These are phyloP conservation scores for Cotesia chilonis DNA, from an alignment of 1,140 invertebrate genomes.

Conservation along the genomic window DNA sequence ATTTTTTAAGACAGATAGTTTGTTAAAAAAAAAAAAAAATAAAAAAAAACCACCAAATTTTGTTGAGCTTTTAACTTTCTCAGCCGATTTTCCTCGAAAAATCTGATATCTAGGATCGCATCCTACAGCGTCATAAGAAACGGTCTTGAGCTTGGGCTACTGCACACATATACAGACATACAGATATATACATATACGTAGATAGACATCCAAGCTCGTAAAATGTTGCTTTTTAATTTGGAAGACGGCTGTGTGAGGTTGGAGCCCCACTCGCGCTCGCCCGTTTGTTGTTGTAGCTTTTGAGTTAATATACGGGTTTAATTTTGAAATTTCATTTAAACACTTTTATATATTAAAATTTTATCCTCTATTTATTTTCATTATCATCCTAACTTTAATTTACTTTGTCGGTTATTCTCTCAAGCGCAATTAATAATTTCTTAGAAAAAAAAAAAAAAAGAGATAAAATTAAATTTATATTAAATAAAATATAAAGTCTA, in stretches of 20 bases:
- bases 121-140: background rate
- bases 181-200: too few relatives aligned
- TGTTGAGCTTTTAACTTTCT: too few relatives aligned
- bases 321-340: conserved; percentile 63
- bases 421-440: too few relatives aligned
- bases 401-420: background rate
- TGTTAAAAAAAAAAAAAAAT: too few relatives aligned
- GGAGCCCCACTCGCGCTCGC: conserved; percentile 1
- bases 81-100: background rate
- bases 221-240: conserved; percentile 66
- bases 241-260: conserved; percentile 41
- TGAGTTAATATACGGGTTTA: conserved; percentile 64
- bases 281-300: conserved; percentile 1
- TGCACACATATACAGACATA: background rate
- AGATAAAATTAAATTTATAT: too few relatives aligned
- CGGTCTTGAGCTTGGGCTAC: background rate
- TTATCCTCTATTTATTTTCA: conserved; percentile 9
- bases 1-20: too few relatives aligned
- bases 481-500: too few relatives aligned
- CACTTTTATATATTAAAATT: conserved; percentile 24
- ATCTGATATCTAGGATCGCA: conserved; percentile 10
- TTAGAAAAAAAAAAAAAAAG: too few relatives aligned
- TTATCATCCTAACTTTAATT: too few relatives aligned
- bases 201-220: conserved; percentile 40
- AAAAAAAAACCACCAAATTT: too few relatives aligned